These are phyloP conservation scores for Muscicapa adusta DNA, from an alignment of 2,113 vertebrate species.

Conservation along the genomic window DNA sequence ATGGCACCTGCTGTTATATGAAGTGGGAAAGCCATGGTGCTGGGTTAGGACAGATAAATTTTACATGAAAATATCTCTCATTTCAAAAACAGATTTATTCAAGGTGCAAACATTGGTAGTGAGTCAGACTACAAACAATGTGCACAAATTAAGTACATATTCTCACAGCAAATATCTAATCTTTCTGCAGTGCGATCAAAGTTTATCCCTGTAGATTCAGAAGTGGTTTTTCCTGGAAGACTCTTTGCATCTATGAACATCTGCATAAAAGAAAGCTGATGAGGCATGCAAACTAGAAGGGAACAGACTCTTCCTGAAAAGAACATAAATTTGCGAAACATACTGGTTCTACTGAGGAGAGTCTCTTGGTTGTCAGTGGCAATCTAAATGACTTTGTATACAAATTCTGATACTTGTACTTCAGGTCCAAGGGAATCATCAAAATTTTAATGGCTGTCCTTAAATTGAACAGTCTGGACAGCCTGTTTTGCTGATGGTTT, in stretches of 20 bases:
- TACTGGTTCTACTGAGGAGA: not conserved
- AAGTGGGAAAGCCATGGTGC: fast-evolving
- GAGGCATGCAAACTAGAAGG: not conserved
- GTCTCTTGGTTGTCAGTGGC: not conserved
- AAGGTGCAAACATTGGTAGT: not conserved
- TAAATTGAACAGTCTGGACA: not conserved
- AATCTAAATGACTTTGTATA: not conserved
- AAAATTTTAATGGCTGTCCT: not conserved
- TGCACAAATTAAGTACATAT: not conserved
- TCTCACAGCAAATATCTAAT: not conserved
- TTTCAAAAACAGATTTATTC: not conserved
- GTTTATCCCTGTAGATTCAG: not conserved
- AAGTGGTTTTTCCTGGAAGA: not conserved
- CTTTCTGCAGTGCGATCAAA: not conserved
- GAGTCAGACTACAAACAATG: fast-evolving
- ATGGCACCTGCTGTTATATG: not conserved
- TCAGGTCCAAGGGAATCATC: not conserved
- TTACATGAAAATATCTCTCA: not conserved
- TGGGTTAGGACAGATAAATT: not conserved
- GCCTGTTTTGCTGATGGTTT: not conserved
- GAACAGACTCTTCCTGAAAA: not conserved
- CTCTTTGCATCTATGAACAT: not conserved
- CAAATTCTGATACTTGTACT: not conserved
- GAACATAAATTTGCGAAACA: not conserved
- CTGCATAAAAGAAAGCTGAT: not conserved